phyloP scores from a whole-genome alignment of 1,140 invertebrate genomes.

The Achatina immaculata region DNA sequence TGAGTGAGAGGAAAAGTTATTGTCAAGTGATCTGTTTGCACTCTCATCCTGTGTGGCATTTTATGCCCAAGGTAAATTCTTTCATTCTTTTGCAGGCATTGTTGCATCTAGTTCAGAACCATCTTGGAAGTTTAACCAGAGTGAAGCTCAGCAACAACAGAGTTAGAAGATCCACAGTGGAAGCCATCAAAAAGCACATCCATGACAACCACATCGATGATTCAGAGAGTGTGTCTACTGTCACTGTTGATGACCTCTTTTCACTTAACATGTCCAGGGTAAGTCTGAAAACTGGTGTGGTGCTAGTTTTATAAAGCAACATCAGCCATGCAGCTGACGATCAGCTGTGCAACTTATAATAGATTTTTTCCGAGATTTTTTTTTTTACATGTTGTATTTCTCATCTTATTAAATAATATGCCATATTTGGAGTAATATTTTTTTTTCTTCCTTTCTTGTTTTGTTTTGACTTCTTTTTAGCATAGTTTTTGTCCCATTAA shows the following conservation, averaged over 20 bases:
- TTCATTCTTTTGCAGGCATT: conserved; percentile 53
- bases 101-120: conserved; percentile 53
- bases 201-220: conserved; percentile 41
- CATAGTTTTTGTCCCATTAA: neutral
- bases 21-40: no score
- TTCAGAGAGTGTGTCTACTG: conserved; percentile 33
- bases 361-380: no score
- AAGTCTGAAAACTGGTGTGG: neutral
- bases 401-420: no score
- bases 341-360: no score
- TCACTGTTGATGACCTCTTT: conserved; percentile 39
- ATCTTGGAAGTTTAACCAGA: conserved; percentile 48
- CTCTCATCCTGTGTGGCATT: no score
- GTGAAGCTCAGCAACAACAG: conserved; percentile 52
- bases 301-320: no score
- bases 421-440: neutral
- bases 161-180: conserved; percentile 42
- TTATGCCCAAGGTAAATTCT: no score
- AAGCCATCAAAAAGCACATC: conserved; percentile 49
- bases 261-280: neutral
- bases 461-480: neutral
- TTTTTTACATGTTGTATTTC: no score
- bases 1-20: no score
- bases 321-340: no score
- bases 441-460: conserved; percentile 5